These are phyloP conservation scores for Jaculus jaculus DNA, from an alignment of 2,113 vertebrate species.

Conservation along the genomic window DNA sequence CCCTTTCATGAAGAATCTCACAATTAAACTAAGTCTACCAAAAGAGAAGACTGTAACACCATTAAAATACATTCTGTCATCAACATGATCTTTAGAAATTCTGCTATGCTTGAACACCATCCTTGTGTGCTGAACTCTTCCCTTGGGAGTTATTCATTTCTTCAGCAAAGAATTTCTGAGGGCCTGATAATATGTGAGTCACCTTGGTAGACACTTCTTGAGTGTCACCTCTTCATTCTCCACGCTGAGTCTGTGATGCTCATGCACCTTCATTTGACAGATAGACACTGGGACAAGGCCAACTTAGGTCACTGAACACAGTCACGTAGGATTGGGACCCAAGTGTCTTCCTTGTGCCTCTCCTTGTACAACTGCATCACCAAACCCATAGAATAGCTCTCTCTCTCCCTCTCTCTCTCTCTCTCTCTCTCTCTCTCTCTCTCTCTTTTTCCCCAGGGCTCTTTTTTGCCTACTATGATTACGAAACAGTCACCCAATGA, in stretches of 20 bases:
- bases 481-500: slow-evolving; percentile 50
- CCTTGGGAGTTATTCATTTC: slow-evolving; percentile 13
- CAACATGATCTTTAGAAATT: background rate
- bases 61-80: background rate
- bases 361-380: background rate
- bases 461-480: slow-evolving; percentile 30
- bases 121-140: background rate
- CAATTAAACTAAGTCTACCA: background rate
- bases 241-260: background rate
- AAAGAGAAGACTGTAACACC: background rate
- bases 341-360: background rate
- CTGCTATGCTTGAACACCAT: background rate
- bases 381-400: background rate
- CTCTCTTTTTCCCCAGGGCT: too few species aligned
- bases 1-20: background rate
- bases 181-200: background rate
- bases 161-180: slow-evolving; percentile 29
- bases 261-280: background rate
- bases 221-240: background rate
- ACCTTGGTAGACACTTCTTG: background rate
- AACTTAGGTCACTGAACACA: background rate
- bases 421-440: too few species aligned
- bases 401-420: too few species aligned
- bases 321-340: background rate
- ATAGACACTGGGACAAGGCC: background rate